Conservation (phyloP, 2,888 invertebrate genomes). For the Steinernema scapterisci region DNA sequence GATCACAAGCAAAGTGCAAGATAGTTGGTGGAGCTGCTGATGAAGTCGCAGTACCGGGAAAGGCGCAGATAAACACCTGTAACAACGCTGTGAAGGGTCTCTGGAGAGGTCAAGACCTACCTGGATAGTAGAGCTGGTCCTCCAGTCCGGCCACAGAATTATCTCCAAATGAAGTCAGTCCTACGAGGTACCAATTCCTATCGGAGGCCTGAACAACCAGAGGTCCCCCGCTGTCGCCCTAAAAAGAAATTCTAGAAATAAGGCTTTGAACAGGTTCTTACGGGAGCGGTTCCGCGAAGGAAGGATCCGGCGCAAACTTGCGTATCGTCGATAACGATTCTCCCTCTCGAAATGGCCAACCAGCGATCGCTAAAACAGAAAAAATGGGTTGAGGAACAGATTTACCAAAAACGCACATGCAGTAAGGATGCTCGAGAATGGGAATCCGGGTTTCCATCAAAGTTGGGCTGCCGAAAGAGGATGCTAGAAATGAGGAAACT, state of each 20-base stretch:
- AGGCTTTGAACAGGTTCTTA: not conserved
- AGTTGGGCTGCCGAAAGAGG: not conserved
- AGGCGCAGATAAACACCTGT: slow-evolving; percentile 18
- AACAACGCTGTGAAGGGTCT: not conserved
- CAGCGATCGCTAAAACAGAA: not conserved
- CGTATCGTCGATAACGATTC: not conserved
- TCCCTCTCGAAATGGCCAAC: not conserved
- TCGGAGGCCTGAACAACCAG: not conserved
- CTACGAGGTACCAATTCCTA: not conserved
- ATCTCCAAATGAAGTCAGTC: not conserved
- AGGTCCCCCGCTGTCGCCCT: slow-evolving; percentile 24
- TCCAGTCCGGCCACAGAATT: not conserved
- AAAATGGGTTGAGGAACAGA: not conserved
- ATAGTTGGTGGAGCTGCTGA: not conserved
- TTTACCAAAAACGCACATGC: not conserved
- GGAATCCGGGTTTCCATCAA: not conserved
- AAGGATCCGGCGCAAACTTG: slow-evolving; percentile 11
- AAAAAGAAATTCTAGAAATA: not conserved
- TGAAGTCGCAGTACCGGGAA: not conserved
- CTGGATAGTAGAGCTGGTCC: slow-evolving; percentile 3
- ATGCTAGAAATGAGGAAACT: not conserved
- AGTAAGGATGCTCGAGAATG: not conserved
- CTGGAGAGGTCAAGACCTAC: not conserved
- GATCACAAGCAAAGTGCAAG: not conserved
- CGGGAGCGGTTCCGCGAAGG: slow-evolving; percentile 14